A percentile compares a stretch with the other conserved stretches of the same genome.
phyloP scores from a whole-genome alignment of 2,113 vertebrate species.

The Neotoma lepida region DNA sequence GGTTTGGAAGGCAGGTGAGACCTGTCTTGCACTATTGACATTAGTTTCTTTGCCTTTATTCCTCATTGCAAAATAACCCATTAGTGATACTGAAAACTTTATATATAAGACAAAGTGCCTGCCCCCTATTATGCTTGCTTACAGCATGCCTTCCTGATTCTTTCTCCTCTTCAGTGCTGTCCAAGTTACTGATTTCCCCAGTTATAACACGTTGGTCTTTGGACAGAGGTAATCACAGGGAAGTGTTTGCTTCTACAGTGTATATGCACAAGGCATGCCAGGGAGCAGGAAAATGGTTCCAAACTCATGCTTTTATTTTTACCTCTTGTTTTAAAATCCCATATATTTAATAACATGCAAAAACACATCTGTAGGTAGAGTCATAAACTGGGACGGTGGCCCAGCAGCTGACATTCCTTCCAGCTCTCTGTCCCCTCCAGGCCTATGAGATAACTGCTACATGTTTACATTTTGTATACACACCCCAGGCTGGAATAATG shows the following conservation, averaged over 20 bases:
- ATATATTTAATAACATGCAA: background rate
- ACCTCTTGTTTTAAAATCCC: background rate
- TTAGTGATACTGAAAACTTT: background rate
- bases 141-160: background rate
- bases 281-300: background rate
- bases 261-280: background rate
- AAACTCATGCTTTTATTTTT: slow-evolving; percentile 2
- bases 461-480: background rate
- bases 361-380: background rate
- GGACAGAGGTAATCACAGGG: background rate
- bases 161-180: background rate
- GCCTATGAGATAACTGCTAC: background rate
- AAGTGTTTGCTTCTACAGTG: background rate
- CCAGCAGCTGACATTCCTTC: background rate
- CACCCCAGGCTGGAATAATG: background rate
- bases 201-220: background rate
- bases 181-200: background rate
- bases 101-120: background rate
- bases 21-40: background rate
- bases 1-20: background rate
- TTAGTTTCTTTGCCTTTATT: background rate
- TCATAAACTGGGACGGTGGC: background rate
- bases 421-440: background rate
- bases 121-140: background rate
- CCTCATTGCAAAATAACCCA: background rate